Evolutionary conservation across 2,888 invertebrate genomes (phyloP).

Genomic region (Drosophila borealis): DNA sequence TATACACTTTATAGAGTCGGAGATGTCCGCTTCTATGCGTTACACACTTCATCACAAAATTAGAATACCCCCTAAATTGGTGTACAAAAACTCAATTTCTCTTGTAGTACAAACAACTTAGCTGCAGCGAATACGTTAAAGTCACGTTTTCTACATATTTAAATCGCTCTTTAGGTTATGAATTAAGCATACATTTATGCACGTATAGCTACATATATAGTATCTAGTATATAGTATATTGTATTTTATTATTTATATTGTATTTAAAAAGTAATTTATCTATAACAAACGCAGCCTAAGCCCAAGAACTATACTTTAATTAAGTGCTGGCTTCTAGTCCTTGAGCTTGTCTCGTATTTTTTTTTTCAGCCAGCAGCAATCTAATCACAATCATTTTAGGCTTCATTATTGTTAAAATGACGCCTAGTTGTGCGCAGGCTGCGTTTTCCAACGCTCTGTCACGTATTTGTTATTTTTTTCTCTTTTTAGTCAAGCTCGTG

Average conservation of each 20-base stretch:
- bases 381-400: slow-evolving; percentile 29
- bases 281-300: too few species aligned
- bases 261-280: too few species aligned
- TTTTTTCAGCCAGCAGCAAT: slow-evolving; percentile 14
- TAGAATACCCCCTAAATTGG: too few species aligned
- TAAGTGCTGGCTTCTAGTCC: not conserved
- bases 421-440: slow-evolving; percentile 37
- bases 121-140: slow-evolving; percentile 43
- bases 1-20: too few species aligned
- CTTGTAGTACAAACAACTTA: slow-evolving; percentile 50
- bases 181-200: slow-evolving; percentile 3
- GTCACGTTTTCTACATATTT: slow-evolving; percentile 60
- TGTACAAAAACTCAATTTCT: slow-evolving; percentile 64
- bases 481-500: slow-evolving; percentile 8
- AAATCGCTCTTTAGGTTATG: slow-evolving; percentile 37
- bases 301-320: not conserved
- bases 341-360: not conserved
- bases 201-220: too few species aligned
- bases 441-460: slow-evolving; percentile 25
- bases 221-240: not conserved
- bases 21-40: too few species aligned
- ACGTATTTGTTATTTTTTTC: slow-evolving; percentile 17
- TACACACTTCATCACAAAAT: too few species aligned
- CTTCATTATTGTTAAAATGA: slow-evolving; percentile 55
- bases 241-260: not conserved